Base-by-base conservation (phyloP, 2,113 vertebrate genomes). In the Tympanuchus pallidicinctus region DNA sequence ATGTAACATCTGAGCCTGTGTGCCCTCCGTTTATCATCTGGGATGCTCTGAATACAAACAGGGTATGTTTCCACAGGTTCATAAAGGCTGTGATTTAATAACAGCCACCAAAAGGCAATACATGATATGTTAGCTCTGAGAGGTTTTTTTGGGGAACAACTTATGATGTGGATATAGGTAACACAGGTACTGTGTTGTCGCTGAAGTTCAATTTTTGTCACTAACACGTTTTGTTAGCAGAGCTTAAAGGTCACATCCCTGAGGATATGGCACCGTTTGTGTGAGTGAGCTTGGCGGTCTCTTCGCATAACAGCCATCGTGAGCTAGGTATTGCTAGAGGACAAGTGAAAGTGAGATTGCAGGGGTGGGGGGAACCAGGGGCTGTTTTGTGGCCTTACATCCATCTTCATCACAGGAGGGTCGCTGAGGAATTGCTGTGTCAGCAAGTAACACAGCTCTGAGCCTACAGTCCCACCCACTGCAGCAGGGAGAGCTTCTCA, bases 261-360 rank as follows among this genome's bases (percentile, higher is more conserved):
- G 56, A 82, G 88, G 87, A 86, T 61, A 60, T 0, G 0, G 38
- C 85, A 79, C 45, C 13, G 0, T 91, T 93, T 92, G 86, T 90
- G 82, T 80, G 89, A 86, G 89, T 88, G 85, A 92, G 71, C 67
- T 57, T 32, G 56, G 10, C 56, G 76, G 93, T 93, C 91, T 91
- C 70, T 84, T 74, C 3, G 21, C 76, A 38, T 89, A 94, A 79
- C 72, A 92, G 71, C 79, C 83, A 70, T 83, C 77, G 83, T 76
- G 34, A 72, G 64, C 22, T 82, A 88, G 82, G 38, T 73, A 60
- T 50, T 80, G 88, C 75, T 90, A 85, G 74, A 96, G 95, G 89
- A 89, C 82, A 82, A 94, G 64, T 85, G 95, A 95, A 93, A 95
- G 89, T 95, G 89, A 94, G 89, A 76, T 4, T 80, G 75, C 3